These are phyloP conservation scores for Limenitis arthemis DNA, from an alignment of 2,888 invertebrate genomes.

Conservation along the genomic window DNA sequence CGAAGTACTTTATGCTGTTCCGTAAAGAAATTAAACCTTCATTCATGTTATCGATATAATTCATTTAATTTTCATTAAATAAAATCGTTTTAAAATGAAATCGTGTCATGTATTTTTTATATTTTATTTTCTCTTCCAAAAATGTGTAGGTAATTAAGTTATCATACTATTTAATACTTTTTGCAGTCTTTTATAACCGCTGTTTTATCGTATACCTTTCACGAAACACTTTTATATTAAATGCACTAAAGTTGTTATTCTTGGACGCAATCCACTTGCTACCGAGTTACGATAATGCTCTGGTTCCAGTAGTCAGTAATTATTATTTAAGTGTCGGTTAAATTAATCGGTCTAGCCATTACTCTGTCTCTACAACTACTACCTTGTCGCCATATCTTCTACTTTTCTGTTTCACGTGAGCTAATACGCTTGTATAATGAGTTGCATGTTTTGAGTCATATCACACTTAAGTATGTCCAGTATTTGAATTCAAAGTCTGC, in stretches of 20 bases:
- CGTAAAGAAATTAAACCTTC: neutral
- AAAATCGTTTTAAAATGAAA: neutral
- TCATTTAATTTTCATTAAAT: neutral
- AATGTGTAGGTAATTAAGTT: constrained; percentile 25
- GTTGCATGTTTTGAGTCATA: neutral
- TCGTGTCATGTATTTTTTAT: constrained; percentile 9
- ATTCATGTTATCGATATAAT: constrained; percentile 1
- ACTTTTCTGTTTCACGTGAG: constrained; percentile 37
- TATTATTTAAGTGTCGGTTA: constrained; percentile 63
- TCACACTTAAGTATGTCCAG: neutral
- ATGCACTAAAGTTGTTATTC: constrained; percentile 33
- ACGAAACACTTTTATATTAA: constrained; percentile 26
- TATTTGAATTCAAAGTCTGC: neutral
- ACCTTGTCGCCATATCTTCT: constrained; percentile 41
- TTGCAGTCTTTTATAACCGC: constrained; percentile 24
- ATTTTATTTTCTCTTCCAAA: constrained; percentile 3
- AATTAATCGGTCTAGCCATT: constrained; percentile 49
- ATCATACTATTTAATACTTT: constrained; percentile 25
- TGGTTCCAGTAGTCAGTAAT: constrained; percentile 55
- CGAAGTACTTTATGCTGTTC: neutral
- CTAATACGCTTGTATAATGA: neutral
- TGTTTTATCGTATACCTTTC: constrained; percentile 26
- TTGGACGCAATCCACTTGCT: constrained; percentile 35
- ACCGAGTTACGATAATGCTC: constrained; percentile 42
- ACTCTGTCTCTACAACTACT: constrained; percentile 34